phyloP scores from a whole-genome alignment of 2,888 invertebrate genomes.

The Griposia aprilina region DNA sequence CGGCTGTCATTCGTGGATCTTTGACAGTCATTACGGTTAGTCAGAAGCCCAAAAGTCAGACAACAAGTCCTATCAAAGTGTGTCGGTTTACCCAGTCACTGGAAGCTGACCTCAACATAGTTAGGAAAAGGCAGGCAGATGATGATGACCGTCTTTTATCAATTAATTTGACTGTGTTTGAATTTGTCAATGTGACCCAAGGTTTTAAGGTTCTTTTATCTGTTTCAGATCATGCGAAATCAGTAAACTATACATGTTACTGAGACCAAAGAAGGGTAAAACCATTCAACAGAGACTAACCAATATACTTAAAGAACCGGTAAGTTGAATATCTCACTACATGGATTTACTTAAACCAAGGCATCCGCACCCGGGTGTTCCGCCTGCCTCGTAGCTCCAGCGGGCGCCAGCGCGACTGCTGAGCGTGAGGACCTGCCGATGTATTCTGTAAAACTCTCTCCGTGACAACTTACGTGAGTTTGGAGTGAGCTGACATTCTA shows the following conservation, averaged over 20 bases:
- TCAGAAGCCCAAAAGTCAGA: no score
- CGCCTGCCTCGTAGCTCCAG: neutral
- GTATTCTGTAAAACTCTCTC: neutral
- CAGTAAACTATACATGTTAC: constrained; percentile 63
- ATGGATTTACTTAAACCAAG: neutral
- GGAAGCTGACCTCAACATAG: no score
- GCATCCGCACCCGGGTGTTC: neutral
- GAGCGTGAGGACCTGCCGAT: neutral
- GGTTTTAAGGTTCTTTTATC: neutral
- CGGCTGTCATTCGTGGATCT: no score
- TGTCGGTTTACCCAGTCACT: no score
- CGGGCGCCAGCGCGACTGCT: no score
- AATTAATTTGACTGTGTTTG: neutral
- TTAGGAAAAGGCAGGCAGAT: no score
- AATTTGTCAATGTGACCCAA: neutral
- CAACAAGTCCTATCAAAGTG: no score
- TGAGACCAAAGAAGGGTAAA: constrained; percentile 68
- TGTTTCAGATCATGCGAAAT: constrained; percentile 64
- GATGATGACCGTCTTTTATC: no score
- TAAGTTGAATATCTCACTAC: constrained; percentile 45
- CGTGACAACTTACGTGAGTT: neutral
- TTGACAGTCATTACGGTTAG: no score
- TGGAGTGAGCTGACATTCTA: no score
- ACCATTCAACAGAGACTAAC: constrained; percentile 58
- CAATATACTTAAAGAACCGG: constrained; percentile 64